Evolutionary conservation across 2,797 vertebrate species (phyloP), one percentile per base, ranked within the genome.

Genomic region (Chromobotia macracanthus): DNA sequence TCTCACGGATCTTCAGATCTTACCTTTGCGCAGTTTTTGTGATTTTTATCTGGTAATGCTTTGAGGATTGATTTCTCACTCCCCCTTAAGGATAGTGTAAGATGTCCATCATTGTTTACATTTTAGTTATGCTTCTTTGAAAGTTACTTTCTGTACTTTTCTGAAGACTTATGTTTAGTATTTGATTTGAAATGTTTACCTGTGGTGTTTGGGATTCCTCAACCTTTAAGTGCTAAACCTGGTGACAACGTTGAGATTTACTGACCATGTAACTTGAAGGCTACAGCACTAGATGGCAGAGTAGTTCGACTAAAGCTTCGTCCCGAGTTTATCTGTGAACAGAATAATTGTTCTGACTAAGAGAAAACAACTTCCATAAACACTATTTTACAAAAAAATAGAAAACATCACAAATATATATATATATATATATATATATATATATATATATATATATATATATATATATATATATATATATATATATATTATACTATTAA

Each of bases 11-110:
- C 46, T 70, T 19, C 19, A n/a, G 15, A 48, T 9, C 18, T 61
- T 63, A 3, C 9, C 23, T 48, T 16, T 48, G 2, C 5, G 23
- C 11, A 35, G 25, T 2, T 72, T 31, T 28, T 10, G 28, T 53
- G 48, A 78, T 72, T 73, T 74, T 74, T 53, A 66, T 78, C 66
- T 67, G 15, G 4, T 7, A 21, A 13, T 44, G 13, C 61, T 72
- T 63, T 60, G 31, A 64, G 23, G n/a, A n/a, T n/a, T n/a, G n/a
- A n/a, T 35, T 23, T 44, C 66, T 63, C 15, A 28, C 3, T 21
- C 15, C 15, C 41, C 18, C 3, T 23, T n/a, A 10, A 56, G 23
- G 55, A 28, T 41, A 53, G 25, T 72, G 6, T 9, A 11, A 8
- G 16, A 10, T 35, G 41, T n/a, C n/a, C n/a, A n/a, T 63, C n/a